These are phyloP conservation scores for Tenualosa thibaudeaui DNA, from an alignment of 2,797 vertebrate species.

Conservation along the genomic window DNA sequence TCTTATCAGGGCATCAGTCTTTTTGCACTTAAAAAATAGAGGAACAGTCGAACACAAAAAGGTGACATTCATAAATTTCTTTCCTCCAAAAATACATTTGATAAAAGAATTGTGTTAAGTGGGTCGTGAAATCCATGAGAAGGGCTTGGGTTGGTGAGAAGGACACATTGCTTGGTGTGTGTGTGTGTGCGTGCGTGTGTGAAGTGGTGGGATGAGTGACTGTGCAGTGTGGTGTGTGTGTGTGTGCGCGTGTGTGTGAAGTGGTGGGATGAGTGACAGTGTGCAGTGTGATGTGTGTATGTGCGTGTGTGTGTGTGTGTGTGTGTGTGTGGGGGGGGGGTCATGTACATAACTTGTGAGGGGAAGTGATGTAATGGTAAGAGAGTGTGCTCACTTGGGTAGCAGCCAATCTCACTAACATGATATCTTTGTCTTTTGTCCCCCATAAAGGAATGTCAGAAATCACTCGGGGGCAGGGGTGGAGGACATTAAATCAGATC, in stretches of 20 bases:
- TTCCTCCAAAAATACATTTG: conserved; percentile 76
- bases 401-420: conserved; percentile 85
- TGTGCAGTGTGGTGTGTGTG: too few species aligned
- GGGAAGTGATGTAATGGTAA: conserved; percentile 52
- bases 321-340: conserved; percentile 47
- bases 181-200: background rate
- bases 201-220: too few species aligned
- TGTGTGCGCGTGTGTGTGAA: background rate
- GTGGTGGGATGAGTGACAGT: conserved; percentile 56
- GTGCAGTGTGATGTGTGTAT: too few species aligned
- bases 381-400: conserved; percentile 83
- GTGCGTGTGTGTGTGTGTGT: too few species aligned
- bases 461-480: conserved; percentile 75
- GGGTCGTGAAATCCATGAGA: conserved; percentile 55
- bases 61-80: conserved; percentile 85
- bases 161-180: background rate
- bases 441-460: conserved; percentile 98
- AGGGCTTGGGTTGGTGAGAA: background rate
- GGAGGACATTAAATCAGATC: conserved; percentile 66
- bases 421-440: conserved; percentile 60
- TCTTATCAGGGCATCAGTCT: background rate
- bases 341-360: conserved; percentile 72
- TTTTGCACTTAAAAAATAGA: conserved; percentile 55
- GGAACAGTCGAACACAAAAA: conserved; percentile 85
- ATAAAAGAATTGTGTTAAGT: conserved; percentile 66